Conservation (phyloP, 2,797 vertebrate species). For the Pagetopsis macropterus region DNA sequence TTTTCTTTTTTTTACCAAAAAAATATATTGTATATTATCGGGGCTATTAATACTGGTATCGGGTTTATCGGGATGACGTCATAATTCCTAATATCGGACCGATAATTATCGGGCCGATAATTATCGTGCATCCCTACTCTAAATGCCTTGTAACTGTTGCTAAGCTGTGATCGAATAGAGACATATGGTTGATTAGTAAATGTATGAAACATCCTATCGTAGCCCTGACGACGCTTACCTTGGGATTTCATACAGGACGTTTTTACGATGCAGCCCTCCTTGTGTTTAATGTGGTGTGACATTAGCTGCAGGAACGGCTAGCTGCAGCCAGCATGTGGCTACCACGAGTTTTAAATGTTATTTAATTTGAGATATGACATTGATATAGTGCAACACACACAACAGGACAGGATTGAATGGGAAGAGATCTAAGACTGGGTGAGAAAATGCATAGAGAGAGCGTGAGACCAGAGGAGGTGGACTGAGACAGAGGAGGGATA, state of each 20-base stretch:
- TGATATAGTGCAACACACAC: neutral
- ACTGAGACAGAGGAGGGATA: conserved; percentile 14
- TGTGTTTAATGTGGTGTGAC: neutral
- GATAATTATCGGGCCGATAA: too few relatives aligned
- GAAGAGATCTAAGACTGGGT: neutral
- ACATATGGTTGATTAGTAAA: too few relatives aligned
- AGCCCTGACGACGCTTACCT: neutral
- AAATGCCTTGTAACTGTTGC: neutral
- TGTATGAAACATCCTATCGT: neutral
- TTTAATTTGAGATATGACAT: neutral
- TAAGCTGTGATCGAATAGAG: conserved; percentile 2
- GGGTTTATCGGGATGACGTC: too few relatives aligned
- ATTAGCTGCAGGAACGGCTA: neutral
- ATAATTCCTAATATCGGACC: too few relatives aligned
- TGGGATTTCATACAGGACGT: too few relatives aligned
- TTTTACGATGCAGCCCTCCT: neutral
- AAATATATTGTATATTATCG: too few relatives aligned
- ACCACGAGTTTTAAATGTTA: neutral
- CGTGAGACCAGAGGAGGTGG: conserved; percentile 3
- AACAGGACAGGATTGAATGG: neutral
- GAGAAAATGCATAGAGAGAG: neutral
- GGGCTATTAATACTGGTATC: too few relatives aligned
- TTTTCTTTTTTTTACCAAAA: too few relatives aligned
- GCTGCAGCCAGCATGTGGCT: neutral
- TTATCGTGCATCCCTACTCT: too few relatives aligned